Evolutionary conservation across 2,888 invertebrate species (phyloP), one percentile per base, ranked within the genome.

Genomic region (Tenthredo distinguenda): DNA sequence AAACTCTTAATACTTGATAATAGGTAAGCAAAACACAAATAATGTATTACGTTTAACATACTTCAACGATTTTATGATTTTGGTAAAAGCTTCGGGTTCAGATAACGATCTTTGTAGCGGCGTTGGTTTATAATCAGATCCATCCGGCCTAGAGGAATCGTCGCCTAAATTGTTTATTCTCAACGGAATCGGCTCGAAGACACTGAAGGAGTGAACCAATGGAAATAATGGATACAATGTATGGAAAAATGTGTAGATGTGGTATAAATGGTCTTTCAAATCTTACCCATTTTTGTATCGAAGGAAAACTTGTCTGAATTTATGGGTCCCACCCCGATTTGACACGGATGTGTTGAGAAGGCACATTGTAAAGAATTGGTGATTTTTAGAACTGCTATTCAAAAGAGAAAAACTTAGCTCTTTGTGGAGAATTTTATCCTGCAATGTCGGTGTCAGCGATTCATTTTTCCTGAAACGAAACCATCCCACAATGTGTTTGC

Each of bases 401-500:
- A 86, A 88, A 91, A 96, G 96, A 87, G 95, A 94, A 71, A 95
- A 94, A 86, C 95, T 94, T 68, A 96, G 93, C 76, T 96, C 95
- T 92, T 95, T 96, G 83, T 96, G 95, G 87, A 96, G 94, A 87
- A 95, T 91, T 92, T 95, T 96, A 88, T 96, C 96, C 86, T 96
- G 93, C 86, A 96, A 94, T 1, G 96, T 95, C n/a, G 95, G 95
- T 88, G 94, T 94, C 40, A 95, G 94, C 71, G 93, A 94, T 77
- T 94, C 94, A 84, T 95, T 94, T 87, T 94, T 94, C 87, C 96
- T 94, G 90, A 95, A 96, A 91, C 95, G 95, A 91, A 96, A 96
- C 96, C 96, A 96, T 37, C 96, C 96, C 12, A 96, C 95, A 34
- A 96, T 94, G 93, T 95, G 95, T 88, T 93, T 94, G 34, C 94